phyloP scores from a whole-genome alignment of 2,113 vertebrate species.

The Paradoxurus hermaphroditus region DNA sequence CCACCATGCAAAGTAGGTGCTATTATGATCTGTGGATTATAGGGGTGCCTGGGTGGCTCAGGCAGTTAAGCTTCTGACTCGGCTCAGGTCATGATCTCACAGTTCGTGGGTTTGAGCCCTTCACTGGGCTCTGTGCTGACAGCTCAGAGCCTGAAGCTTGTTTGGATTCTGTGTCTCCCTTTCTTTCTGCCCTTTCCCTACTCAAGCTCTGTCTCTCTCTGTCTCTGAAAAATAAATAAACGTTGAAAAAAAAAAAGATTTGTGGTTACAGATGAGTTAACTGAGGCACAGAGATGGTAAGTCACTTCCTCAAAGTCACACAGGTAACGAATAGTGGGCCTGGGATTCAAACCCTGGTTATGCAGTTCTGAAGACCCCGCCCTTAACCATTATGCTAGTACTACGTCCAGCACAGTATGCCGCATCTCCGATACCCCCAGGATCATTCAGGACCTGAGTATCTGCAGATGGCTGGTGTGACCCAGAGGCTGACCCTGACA shows the following conservation, averaged over 20 bases:
- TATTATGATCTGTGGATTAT: not conserved
- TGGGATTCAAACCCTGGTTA: not conserved
- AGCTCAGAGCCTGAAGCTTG: no score
- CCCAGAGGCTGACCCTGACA: not conserved
- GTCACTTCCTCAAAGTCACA: not conserved
- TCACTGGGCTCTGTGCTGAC: no score
- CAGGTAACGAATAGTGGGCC: not conserved
- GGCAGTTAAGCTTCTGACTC: no score
- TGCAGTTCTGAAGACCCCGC: not conserved
- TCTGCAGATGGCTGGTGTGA: not conserved
- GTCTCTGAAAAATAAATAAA: no score
- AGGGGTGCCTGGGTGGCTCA: not conserved
- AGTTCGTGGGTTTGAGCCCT: no score
- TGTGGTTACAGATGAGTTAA: not conserved
- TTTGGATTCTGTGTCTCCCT: no score
- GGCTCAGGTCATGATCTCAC: no score
- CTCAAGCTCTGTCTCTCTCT: no score
- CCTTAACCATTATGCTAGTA: fast-evolving
- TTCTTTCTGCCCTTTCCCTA: no score
- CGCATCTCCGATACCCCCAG: no score
- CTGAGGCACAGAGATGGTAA: not conserved
- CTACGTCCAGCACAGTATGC: no score
- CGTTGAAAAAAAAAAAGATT: not conserved
- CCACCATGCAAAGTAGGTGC: not conserved
- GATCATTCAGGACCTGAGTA: not conserved